Evolutionary conservation across 92 coral and sea anemone species (phyloP).

Genomic region (Siderastrea radians): DNA sequence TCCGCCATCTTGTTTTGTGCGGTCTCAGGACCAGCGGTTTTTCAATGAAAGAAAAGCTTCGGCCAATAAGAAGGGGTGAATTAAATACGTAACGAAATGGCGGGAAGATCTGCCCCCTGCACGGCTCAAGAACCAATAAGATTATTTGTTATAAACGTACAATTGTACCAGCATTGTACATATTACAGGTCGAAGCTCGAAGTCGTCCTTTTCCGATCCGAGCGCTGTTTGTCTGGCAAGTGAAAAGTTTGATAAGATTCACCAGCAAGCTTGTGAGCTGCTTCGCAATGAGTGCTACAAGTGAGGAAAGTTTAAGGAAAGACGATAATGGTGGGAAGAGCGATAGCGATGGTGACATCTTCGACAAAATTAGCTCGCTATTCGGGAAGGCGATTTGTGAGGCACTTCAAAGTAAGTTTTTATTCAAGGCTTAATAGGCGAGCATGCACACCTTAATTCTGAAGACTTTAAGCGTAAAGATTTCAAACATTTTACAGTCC

Average conservation of each 20-base stretch:
- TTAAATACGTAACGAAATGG: slow-evolving; percentile 21
- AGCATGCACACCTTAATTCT: slow-evolving; percentile 31
- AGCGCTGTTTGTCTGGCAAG: slow-evolving; percentile 4
- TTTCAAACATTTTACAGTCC: no score
- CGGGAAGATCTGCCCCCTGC: slow-evolving; percentile 19
- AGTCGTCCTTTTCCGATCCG: slow-evolving; percentile 11
- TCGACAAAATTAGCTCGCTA: slow-evolving; percentile 20
- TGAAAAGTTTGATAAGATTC: slow-evolving; percentile 3
- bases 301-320: slow-evolving; percentile 35
- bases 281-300: slow-evolving; percentile 37
- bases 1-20: not conserved
- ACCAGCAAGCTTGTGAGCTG: slow-evolving; percentile 25
- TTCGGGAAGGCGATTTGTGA: slow-evolving; percentile 42
- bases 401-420: slow-evolving; percentile 46
- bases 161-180: not conserved
- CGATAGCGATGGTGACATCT: slow-evolving; percentile 25
- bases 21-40: slow-evolving; percentile 8
- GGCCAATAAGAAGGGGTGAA: slow-evolving; percentile 23
- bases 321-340: slow-evolving; percentile 37
- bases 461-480: not conserved
- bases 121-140: slow-evolving; percentile 4
- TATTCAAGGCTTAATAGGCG: slow-evolving; percentile 10
- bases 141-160: slow-evolving; percentile 11
- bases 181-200: slow-evolving; percentile 23
- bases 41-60: slow-evolving; percentile 28